These are phyloP conservation scores for Blastobasis adustella DNA, from an alignment of 2,888 invertebrate genomes.

Conservation along the genomic window DNA sequence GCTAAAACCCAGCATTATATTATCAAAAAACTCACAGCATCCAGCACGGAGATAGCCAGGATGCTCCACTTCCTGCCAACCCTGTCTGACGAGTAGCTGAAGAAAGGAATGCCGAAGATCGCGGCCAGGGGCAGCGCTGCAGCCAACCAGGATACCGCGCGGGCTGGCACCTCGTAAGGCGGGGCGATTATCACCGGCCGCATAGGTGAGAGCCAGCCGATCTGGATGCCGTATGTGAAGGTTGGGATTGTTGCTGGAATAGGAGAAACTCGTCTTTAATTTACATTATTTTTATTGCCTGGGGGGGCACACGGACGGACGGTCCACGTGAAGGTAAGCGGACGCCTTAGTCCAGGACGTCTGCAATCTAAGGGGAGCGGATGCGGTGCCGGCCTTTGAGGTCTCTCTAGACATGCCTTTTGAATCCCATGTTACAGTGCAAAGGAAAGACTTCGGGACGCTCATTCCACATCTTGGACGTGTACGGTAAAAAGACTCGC, in stretches of 20 bases:
- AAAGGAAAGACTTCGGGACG: too few relatives aligned
- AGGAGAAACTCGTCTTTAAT: neutral
- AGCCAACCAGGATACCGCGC: slow-evolving; percentile 64
- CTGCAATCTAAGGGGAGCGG: too few relatives aligned
- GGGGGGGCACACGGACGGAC: too few relatives aligned
- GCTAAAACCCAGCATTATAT: neutral
- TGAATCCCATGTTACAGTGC: too few relatives aligned
- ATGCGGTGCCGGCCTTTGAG: too few relatives aligned
- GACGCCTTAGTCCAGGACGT: too few relatives aligned
- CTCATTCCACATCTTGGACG: too few relatives aligned
- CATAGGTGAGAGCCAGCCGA: slow-evolving; percentile 71
- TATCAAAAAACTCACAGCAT: slow-evolving; percentile 47
- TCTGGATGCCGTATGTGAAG: slow-evolving; percentile 65
- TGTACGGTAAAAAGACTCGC: too few relatives aligned
- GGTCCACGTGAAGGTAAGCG: too few relatives aligned
- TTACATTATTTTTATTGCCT: too few relatives aligned
- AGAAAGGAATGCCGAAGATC: slow-evolving; percentile 64
- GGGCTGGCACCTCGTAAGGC: slow-evolving; percentile 37
- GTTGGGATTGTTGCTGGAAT: slow-evolving; percentile 65
- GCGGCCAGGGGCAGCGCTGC: slow-evolving; percentile 67
- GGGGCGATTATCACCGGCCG: slow-evolving; percentile 43
- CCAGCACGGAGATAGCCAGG: slow-evolving; percentile 63
- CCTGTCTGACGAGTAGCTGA: slow-evolving; percentile 58
- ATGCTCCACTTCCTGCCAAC: slow-evolving; percentile 67
- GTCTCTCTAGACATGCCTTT: too few relatives aligned